Percentiles rank a stretch among this genome's conserved stretches.
Evolutionary conservation across 2,797 vertebrate genomes (phyloP).

Genomic region (Lophura swinhoii): DNA sequence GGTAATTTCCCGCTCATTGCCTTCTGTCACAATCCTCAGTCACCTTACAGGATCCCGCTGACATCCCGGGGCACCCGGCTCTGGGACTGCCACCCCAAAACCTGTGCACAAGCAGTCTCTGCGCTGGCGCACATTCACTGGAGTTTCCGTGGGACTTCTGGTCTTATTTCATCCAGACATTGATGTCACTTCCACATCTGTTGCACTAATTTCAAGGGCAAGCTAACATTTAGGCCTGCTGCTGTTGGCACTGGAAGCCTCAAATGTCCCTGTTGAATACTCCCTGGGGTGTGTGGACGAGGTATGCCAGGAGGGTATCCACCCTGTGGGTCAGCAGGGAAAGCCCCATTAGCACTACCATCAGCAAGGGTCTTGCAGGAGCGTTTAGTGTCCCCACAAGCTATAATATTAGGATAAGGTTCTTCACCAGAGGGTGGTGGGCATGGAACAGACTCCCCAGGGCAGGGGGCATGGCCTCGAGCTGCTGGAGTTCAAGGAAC

Average conservation of each 20-base stretch:
- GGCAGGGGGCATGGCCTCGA: no score
- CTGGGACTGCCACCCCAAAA: neutral
- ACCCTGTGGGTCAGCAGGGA: neutral
- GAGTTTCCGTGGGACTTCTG: neutral
- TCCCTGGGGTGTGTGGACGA: neutral
- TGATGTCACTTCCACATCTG: neutral
- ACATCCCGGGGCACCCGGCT: neutral
- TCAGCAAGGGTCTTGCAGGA: neutral
- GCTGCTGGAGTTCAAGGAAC: no score
- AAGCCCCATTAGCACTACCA: neutral
- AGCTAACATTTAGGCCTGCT: accelerated
- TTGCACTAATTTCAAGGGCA: neutral
- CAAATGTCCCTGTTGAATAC: neutral
- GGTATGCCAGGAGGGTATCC: neutral
- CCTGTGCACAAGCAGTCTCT: neutral
- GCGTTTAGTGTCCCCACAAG: accelerated
- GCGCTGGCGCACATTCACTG: neutral
- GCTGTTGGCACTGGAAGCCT: neutral
- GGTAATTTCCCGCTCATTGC: neutral
- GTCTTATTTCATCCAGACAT: neutral
- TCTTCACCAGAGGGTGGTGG: no score
- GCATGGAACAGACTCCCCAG: no score
- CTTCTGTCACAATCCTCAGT: neutral
- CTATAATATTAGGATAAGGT: neutral
- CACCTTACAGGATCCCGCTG: neutral